Evolutionary conservation across 1,140 invertebrate species (phyloP), one percentile per base, ranked within the genome.

Genomic region (Laodelphax striatellus): DNA sequence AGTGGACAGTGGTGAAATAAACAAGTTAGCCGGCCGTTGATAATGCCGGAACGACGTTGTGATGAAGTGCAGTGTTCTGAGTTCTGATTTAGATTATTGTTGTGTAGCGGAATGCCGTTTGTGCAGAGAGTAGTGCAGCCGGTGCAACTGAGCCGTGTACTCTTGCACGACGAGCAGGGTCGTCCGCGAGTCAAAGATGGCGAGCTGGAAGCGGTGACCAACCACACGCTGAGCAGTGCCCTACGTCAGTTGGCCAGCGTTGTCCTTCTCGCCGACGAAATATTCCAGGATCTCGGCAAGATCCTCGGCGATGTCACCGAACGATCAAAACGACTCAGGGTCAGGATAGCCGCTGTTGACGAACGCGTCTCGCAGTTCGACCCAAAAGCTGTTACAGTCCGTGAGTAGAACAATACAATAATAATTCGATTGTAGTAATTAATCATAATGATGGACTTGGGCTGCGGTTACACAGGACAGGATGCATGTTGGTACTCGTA

Each of bases 351-450:
- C 28, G 71, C 71, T 24, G 76, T 90, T 55, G 79, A 83, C 65
- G 76, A 79, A 58, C 74, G 78, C 63, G 81, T 87, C 44, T 50
- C 63, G 56, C 71, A 70, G 52, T 84, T 82, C 73, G 86, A 90
- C 73, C 86, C 87, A 52, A 89, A 87, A 76, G 81, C 82, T 72
- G 86, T 89, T 66, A 78, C 84, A 81, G 87, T 90, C 76, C 87
- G 88, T 90, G 82, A 90, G 88, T 90, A 75, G 10, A 38, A 9
- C 11, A 11, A 38, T 13, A 38, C 10, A 38, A 8, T 38, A 38
- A 38, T 38, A 28, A 28, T 28, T 28, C 24, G 24, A 28, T 28
- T 28, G 2, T 28, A 6, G 6, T 28, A n/a, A 4, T 31, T 31
- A 31, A 31, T 31, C 28, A 31, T 31, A 31, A 31, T 31, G 28